Conservation (phyloP, 2,113 vertebrate species). For the Poecilia latipinna region DNA sequence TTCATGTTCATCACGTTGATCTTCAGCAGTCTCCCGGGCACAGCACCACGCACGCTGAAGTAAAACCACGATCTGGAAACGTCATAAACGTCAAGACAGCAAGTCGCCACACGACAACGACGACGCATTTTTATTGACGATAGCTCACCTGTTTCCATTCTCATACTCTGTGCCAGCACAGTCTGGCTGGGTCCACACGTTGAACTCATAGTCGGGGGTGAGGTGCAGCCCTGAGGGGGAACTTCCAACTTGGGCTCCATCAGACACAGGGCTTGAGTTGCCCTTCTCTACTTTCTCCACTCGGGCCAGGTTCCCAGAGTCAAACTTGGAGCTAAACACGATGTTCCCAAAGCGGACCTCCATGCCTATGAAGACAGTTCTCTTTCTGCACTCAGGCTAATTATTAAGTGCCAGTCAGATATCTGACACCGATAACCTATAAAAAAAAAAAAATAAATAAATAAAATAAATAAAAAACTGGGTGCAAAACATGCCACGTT, state of each 20-base stretch:
- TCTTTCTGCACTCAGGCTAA: conserved; percentile 13
- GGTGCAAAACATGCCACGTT: too few species aligned
- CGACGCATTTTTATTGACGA: not conserved
- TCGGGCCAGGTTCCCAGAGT: conserved; percentile 90
- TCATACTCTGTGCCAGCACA: conserved; percentile 91
- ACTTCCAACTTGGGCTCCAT: conserved; percentile 35
- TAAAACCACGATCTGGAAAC: conserved; percentile 93
- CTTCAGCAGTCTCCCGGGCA: conserved; percentile 90
- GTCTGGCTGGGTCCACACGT: conserved; percentile 94
- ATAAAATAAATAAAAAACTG: not conserved
- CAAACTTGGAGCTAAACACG: conserved; percentile 93
- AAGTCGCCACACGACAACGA: not conserved
- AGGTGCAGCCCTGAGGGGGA: conserved; percentile 45
- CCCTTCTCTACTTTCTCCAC: conserved; percentile 86
- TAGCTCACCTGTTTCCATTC: conserved; percentile 90
- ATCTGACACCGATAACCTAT: conserved; percentile 39
- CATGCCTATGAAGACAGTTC: conserved; percentile 66
- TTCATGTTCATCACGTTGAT: conserved; percentile 98
- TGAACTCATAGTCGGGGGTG: conserved; percentile 90
- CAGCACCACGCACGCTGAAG: conserved; percentile 89
- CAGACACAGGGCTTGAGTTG: conserved; percentile 51
- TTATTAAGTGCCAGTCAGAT: conserved; percentile 1
- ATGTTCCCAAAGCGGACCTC: conserved; percentile 85
- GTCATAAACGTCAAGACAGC: not conserved
- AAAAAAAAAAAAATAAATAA: not conserved